Evolutionary conservation across 1,140 invertebrate species (phyloP), one percentile per base, ranked within the genome.

Genomic region (Lutraria rhynchaena): DNA sequence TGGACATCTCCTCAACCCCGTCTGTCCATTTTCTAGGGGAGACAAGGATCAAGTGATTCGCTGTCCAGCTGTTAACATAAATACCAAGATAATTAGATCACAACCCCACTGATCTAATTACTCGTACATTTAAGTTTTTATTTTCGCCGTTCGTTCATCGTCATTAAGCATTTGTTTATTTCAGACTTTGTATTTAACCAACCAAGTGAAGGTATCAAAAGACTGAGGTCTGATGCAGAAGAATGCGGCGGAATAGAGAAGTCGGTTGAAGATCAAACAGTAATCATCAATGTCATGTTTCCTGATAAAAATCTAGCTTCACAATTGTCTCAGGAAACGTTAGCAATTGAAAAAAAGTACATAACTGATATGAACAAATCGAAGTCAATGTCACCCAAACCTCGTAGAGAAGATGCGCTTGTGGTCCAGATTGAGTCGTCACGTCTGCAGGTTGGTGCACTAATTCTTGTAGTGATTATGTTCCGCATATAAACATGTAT

Each of bases 181-280:
- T 44, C 37, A 67, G 63, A 67, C n/a, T 67, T 67, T 29, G 63
- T 35, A 19, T 67, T 44, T 67, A 24, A 22, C 17, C 1, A 22
- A 11, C 35, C 24, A 29, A 17, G 17, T n/a, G 22, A 35, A 53
- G 67, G 44, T 13, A n/a, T 35, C 17, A 55, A 7, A 29, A 7
- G 31, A 31, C 29, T 53, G 46, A 31, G 46, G n/a, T 35, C 27
- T 53, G 67, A 71, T 19, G 51, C 29, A 17, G 31, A 24, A 24
- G 37, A 53, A 0, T 3, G 17, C 27, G 51, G 4, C 33, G 37
- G n/a, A 24, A 55, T 33, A 44, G 27, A 35, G 2, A 31, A 11
- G 24, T 29, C 29, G 17, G 53, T 71, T 15, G 24, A 19, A 71
- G 24, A 35, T 71, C 46, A 29, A 19, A 27, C 2, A 44, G 7